Evolutionary conservation across 2,797 vertebrate species (phyloP).

Genomic region (Fistularia tabacaria): DNA sequence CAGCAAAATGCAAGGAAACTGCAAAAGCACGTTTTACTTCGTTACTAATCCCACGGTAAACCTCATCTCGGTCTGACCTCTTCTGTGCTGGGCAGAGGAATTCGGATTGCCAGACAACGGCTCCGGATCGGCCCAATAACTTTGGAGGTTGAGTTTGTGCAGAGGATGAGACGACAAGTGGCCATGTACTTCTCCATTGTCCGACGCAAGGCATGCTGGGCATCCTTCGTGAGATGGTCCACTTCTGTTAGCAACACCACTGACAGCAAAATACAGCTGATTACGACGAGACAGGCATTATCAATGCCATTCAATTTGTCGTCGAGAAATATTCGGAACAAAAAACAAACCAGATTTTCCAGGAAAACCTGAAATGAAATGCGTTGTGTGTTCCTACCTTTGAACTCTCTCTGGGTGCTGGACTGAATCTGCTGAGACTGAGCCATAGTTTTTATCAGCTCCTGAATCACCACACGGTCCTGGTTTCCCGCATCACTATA

Average conservation of each 20-base stretch:
- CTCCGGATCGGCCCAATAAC: constrained; percentile 93
- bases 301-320: too few species aligned
- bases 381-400: constrained; percentile 73
- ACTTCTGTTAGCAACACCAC: constrained; percentile 95
- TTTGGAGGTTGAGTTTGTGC: constrained; percentile 94
- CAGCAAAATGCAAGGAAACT: too few species aligned
- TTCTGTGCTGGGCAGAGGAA: constrained; percentile 88
- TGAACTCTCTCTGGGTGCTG: constrained; percentile 91
- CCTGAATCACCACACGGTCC: constrained; percentile 95
- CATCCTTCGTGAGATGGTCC: constrained; percentile 94
- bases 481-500: constrained; percentile 91
- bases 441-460: constrained; percentile 94
- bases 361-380: neutral
- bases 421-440: constrained; percentile 97
- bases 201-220: constrained; percentile 92
- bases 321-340: too few species aligned
- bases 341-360: too few species aligned
- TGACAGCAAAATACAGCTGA: constrained; percentile 46
- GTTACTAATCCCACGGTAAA: neutral
- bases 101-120: constrained; percentile 88
- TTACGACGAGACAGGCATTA: too few species aligned
- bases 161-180: constrained; percentile 92
- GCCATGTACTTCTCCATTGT: constrained; percentile 99
- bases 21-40: too few species aligned
- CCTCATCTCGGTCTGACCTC: constrained; percentile 69